Base-by-base conservation (phyloP, 2,888 invertebrate species). In the Dione juno region DNA sequence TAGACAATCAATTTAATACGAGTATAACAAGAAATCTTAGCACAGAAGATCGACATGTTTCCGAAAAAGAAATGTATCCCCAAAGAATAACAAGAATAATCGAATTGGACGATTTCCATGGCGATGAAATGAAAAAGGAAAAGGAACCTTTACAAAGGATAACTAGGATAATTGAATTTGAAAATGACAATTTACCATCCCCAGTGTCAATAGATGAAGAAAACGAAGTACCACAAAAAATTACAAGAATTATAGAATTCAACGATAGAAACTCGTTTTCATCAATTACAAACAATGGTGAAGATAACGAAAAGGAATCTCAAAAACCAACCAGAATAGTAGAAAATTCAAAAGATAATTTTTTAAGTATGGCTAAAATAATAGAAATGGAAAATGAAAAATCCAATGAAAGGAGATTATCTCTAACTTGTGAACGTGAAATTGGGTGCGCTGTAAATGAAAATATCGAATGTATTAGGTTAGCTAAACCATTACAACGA, bases 361-460 rank as follows among this genome's bases (percentile, higher is more conserved):
- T 92, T 81, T 89, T 89, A 50, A 92, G 92, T 77, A 92, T 93
- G 92, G 85, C 93, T 50, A 90, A 86, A 87, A 93, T 93, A 76
- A 93, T 93, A 80, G 93, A 93, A 86, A 91, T 92, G 88, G 93
- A 93, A 86, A 93, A 93, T 74, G 90, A 92, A 79, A 90, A 90
- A 79, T 92, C 92, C 50, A 93, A 93, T 80, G 93, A 92, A 82
- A 86, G 93, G 76, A 84, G 89, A 84, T 88, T 93, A 81, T 92
- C 93, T 35, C 82, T 93, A 75, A 92, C 92, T 14, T 92, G 90
- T 79, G 93, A 93, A 85, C 88, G 93, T 48, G 93, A 93, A 83
- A 92, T 93, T 69, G 89, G 92, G 59, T 89, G 91, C 75, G 90
- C 89, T 79, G 78, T 80, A 72, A 76, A 79, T 69, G 89, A 90